Base-by-base conservation (phyloP, 1,140 invertebrate genomes). In the Hyles euphorbiae region DNA sequence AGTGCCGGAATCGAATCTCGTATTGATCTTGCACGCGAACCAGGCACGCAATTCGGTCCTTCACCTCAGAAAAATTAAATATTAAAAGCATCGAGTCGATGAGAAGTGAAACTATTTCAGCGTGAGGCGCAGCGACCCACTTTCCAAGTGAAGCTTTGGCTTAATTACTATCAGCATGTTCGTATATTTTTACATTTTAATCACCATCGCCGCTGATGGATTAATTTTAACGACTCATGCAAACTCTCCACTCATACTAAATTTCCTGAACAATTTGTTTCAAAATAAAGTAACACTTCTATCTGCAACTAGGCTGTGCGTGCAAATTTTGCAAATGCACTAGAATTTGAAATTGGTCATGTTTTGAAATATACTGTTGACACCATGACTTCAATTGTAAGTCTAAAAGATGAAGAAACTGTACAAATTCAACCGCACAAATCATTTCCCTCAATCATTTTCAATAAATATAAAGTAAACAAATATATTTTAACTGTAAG, bases 1-100 rank as follows among this genome's bases (percentile, higher is more conserved):
- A 69, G 68, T 74, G 72, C 76, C 72, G 76, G 72, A 79, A 77
- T 78, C 58, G 67, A 79, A 74, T 75, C 65, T 70, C 50, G 72
- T 65, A 67, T 60, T 61, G 61, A 71, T 70, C 71, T 65, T 62
- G 67, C 77, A 82, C 76, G 79, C 77, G 65, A 80, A 34, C 63
- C 44, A 8, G 56, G 57, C 73, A 78, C 68, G 76, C 69, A 63
- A 75, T 60, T 48, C 65, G 68, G 70, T 72, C 66, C 65, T 74
- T 73, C 70, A 72, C 68, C 67, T 68, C 67, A 60, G 34, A 59
- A 66, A 72, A 75, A 72, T 68, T 69, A 70, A 69, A 66, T 67
- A 61, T 64, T 63, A 44, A 66, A 59, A 60, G 33, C 34, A 36
- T 61, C 36, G 46, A 50, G 47, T 40, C 65, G 49, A 58, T 49